These are phyloP conservation scores for Scaptomyza pallida DNA, from an alignment of 1,140 invertebrate genomes.

Conservation along the genomic window DNA sequence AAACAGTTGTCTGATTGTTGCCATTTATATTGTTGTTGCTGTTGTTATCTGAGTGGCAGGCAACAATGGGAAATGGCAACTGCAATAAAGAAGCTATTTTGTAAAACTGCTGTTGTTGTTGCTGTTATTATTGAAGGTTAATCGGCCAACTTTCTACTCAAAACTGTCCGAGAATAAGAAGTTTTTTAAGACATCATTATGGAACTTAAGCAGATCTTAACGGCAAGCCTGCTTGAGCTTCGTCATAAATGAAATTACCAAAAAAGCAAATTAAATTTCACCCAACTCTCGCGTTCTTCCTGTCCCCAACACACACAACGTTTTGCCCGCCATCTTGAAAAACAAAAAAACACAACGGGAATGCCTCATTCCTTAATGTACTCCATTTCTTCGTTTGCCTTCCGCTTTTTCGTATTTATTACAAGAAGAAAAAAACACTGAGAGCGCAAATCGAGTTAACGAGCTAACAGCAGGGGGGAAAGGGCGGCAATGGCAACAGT, in stretches of 20 bases:
- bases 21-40: constrained; percentile 36
- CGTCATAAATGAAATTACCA: neutral
- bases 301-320: neutral
- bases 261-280: constrained; percentile 32
- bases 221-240: too few relatives aligned
- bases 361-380: neutral
- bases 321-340: constrained; percentile 68
- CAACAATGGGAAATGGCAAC: constrained; percentile 9
- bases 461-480: constrained; percentile 70
- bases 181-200: neutral
- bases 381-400: constrained; percentile 12
- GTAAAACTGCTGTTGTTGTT: neutral
- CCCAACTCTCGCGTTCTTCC: neutral
- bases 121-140: neutral
- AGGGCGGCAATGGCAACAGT: neutral
- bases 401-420: constrained; percentile 69
- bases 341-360: constrained; percentile 57
- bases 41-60: constrained; percentile 9
- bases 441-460: constrained; percentile 75
- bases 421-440: constrained; percentile 36
- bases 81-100: constrained; percentile 15
- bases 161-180: neutral
- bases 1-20: constrained; percentile 57
- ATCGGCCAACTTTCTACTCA: neutral
- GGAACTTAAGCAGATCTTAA: too few relatives aligned